phyloP scores from a whole-genome alignment of 2,888 invertebrate genomes.

The Gymnoscelis rufifasciata region DNA sequence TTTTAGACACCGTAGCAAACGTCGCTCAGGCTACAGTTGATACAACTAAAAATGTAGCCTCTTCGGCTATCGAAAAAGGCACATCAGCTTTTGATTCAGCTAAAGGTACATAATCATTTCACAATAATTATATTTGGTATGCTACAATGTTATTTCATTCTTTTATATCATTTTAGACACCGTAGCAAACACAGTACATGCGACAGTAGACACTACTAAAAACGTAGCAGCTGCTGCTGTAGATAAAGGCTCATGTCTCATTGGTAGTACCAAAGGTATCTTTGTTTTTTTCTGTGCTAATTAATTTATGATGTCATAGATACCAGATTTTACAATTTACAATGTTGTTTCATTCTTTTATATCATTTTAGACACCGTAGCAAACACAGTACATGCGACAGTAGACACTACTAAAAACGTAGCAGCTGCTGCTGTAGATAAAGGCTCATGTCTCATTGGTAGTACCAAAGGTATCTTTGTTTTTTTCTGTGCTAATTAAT shows the following conservation, averaged over 20 bases:
- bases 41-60: conserved; percentile 43
- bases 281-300: too few relatives aligned
- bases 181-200: conserved; percentile 39
- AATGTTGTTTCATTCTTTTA: not conserved
- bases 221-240: conserved; percentile 38
- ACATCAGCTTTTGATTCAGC: conserved; percentile 37
- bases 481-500: not conserved
- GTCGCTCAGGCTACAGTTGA: too few relatives aligned
- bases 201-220: conserved; percentile 49
- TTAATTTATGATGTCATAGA: too few relatives aligned
- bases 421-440: conserved; percentile 42
- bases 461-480: conserved; percentile 40
- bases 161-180: conserved; percentile 38
- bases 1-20: conserved; percentile 42
- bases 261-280: conserved; percentile 41
- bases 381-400: conserved; percentile 37
- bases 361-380: conserved; percentile 30
- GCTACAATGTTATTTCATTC: not conserved
- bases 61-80: conserved; percentile 40
- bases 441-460: conserved; percentile 37
- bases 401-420: conserved; percentile 49
- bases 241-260: conserved; percentile 38
- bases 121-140: not conserved
- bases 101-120: conserved; percentile 34
- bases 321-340: too few relatives aligned